Evolutionary conservation across 2,888 invertebrate species (phyloP).

Genomic region (Trachelus tabidus): DNA sequence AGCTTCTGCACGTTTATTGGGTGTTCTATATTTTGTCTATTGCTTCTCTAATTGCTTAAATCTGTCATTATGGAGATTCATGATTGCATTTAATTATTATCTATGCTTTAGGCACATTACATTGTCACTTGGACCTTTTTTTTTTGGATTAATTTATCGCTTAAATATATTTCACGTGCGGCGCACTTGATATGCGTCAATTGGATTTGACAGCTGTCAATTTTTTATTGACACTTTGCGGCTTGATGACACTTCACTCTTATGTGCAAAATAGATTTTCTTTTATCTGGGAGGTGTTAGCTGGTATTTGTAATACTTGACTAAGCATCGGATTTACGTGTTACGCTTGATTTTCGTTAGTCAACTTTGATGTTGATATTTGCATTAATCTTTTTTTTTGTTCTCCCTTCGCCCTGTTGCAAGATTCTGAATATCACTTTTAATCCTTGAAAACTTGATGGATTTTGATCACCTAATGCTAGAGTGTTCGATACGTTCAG

Average conservation of each 20-base stretch:
- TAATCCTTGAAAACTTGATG: background rate
- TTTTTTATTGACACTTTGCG: slow-evolving; percentile 2
- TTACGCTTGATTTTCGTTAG: background rate
- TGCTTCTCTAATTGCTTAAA: background rate
- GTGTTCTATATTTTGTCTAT: background rate
- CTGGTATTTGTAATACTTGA: slow-evolving; percentile 16
- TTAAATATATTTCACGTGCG: background rate
- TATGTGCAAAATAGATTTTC: background rate
- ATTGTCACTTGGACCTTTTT: too few relatives aligned
- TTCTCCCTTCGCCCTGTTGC: too few relatives aligned
- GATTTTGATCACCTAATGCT: background rate
- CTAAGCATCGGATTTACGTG: background rate
- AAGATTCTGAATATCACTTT: background rate
- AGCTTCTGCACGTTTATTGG: background rate
- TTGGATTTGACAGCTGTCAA: background rate
- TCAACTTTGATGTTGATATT: background rate
- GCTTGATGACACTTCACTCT: background rate
- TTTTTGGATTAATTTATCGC: background rate
- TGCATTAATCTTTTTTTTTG: background rate
- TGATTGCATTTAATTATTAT: background rate
- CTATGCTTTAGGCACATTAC: background rate
- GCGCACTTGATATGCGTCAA: background rate
- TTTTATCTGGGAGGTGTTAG: slow-evolving; percentile 29
- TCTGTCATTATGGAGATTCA: background rate
- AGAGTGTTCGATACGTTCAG: background rate